Evolutionary conservation across 2,888 invertebrate species (phyloP), one percentile per base, ranked within the genome.

Genomic region (Scrobipalpa costella): DNA sequence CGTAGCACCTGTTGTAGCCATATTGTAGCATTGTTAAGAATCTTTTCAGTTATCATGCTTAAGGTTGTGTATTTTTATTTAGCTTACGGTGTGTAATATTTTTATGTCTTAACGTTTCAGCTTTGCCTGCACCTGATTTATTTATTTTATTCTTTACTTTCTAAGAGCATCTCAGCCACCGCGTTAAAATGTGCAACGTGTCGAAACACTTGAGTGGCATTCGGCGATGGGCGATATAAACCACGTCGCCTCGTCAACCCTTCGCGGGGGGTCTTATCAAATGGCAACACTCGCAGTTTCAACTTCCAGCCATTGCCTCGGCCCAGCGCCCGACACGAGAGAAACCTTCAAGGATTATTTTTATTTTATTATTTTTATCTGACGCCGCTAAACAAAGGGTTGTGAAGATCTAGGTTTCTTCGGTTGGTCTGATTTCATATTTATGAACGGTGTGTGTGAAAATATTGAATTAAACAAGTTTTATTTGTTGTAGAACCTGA

Each of bases 241-340:
- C 60, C 57, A 63, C 61, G 19, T 40, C 63, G 19, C 40, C 60
- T 40, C 49, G 58, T 71, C 75, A 77, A 78, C 78, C 78, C 77
- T 73, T 64, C 71, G 64, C 69, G 69, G 77, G 75, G 69, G 73
- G 72, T 71, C 90, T 90, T 90, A 90, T 90, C 90, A 86, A 86
- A 85, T 83, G 85, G 85, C 84, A 87, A 90, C 90, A 90, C 90
- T 88, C 88, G 81, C 77, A 76, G 72, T 72, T 73, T 81, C 88
- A 84, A 83, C 84, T 72, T 73, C 82, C 88, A 84, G 83, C 84
- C 88, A 86, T 87, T 90, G 89, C 77, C 84, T 85, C 76, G 76
- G 78, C 34, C 27, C 27, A 6, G 13, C 52, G 49, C 49, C 49
- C 11, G 34, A 34, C 49, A 5, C 15, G 44, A 44, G 44, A 44